These are phyloP conservation scores for Misgurnus anguillicaudatus DNA, from an alignment of 2,113 vertebrate genomes.

Conservation along the genomic window DNA sequence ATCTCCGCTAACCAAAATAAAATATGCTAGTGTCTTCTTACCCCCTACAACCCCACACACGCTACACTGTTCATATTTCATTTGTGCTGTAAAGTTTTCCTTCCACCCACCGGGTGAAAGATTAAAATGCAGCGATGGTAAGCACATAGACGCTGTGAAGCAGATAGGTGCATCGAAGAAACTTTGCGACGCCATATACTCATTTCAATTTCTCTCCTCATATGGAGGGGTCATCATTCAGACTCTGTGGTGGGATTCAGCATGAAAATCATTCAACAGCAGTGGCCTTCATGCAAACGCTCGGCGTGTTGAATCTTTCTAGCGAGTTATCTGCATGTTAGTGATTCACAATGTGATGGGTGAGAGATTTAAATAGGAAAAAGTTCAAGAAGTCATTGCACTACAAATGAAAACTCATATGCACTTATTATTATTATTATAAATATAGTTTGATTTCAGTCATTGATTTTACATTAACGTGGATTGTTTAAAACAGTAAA, in stretches of 20 bases:
- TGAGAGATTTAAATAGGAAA: background rate
- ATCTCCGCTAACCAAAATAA: constrained; percentile 10
- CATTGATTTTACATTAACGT: too few species aligned
- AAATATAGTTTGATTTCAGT: too few species aligned
- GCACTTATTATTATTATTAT: too few species aligned
- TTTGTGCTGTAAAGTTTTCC: constrained; percentile 2
- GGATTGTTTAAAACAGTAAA: too few species aligned
- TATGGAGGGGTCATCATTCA: constrained; percentile 15
- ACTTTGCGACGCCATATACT: background rate
- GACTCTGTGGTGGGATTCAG: background rate
- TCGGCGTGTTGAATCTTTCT: background rate
- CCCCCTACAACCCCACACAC: constrained; percentile 1
- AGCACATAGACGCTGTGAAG: constrained; percentile 9
- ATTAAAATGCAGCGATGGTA: constrained; percentile 30
- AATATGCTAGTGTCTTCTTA: constrained; percentile 2
- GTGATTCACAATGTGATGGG: background rate
- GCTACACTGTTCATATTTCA: constrained; percentile 24
- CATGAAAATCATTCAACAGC: constrained; percentile 20
- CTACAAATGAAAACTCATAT: too few species aligned
- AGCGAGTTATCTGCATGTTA: constrained; percentile 3
- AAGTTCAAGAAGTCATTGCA: background rate
- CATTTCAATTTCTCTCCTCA: constrained; percentile 7
- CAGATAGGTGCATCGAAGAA: constrained; percentile 22
- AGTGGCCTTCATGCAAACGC: constrained; percentile 22
- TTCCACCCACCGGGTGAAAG: constrained; percentile 30